Conservation (phyloP, 1,140 invertebrate genomes). For the Pectinophora gossypiella region DNA sequence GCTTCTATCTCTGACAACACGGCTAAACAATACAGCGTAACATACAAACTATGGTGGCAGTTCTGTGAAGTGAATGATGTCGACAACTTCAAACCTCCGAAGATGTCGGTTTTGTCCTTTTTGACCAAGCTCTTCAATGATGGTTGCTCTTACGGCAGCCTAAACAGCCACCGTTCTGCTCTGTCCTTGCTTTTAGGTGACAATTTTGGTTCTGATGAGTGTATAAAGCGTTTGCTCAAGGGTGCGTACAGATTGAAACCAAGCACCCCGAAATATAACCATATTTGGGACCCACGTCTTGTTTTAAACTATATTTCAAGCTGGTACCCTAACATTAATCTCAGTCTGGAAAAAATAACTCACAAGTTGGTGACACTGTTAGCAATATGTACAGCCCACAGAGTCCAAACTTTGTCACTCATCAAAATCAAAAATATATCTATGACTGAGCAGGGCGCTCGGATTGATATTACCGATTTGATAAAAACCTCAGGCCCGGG, state of each 20-base stretch:
- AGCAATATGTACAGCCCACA: conserved; percentile 19
- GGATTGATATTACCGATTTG: conserved; percentile 11
- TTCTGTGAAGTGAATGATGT: conserved; percentile 21
- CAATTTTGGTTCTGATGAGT: conserved; percentile 14
- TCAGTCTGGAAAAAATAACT: conserved; percentile 19
- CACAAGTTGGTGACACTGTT: conserved; percentile 21
- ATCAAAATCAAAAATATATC: conserved; percentile 16
- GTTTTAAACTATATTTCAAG: conserved; percentile 21
- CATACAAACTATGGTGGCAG: conserved; percentile 25
- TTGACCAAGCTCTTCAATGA: conserved; percentile 17
- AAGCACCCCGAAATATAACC: conserved; percentile 18
- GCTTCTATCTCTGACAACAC: conserved; percentile 24
- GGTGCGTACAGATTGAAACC: conserved; percentile 21
- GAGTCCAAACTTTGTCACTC: conserved; percentile 17
- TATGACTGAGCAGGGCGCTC: neutral
- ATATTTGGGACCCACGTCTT: conserved; percentile 24
- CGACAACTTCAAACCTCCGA: conserved; percentile 14
- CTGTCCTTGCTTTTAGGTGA: conserved; percentile 19
- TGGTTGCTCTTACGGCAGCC: conserved; percentile 21
- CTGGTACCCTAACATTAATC: conserved; percentile 5
- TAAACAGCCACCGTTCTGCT: conserved; percentile 30
- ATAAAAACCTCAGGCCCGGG: conserved; percentile 15
- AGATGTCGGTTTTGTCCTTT: conserved; percentile 12
- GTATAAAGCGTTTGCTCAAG: conserved; percentile 27
- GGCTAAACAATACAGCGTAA: conserved; percentile 23